phyloP scores from a whole-genome alignment of 1,140 invertebrate genomes.

The Amyelois transitella region DNA sequence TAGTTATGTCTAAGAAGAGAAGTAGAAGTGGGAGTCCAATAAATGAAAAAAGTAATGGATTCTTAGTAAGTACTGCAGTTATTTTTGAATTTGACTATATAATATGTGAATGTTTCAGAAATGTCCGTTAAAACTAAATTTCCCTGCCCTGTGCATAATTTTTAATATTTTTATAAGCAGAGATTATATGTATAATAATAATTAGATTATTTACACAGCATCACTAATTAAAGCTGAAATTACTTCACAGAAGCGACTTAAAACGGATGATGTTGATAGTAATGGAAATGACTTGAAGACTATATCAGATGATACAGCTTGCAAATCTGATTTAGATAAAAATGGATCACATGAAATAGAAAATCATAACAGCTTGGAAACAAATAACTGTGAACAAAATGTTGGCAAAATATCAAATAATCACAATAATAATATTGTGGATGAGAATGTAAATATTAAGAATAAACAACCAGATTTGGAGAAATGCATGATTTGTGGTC shows the following conservation, averaged over 20 bases:
- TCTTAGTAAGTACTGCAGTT: background rate
- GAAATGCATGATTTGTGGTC: constrained; percentile 65
- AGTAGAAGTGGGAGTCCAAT: background rate
- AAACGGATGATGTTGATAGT: background rate
- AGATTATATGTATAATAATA: background rate
- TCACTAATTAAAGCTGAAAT: background rate
- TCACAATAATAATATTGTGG: background rate
- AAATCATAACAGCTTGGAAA: background rate
- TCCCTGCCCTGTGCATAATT: too few relatives aligned
- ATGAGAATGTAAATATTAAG: background rate
- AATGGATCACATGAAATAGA: background rate
- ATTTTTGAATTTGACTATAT: too few relatives aligned
- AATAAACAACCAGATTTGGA: constrained; percentile 31
- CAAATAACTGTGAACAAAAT: background rate
- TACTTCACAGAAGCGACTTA: background rate
- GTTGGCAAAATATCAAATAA: background rate
- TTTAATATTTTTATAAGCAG: too few relatives aligned
- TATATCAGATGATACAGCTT: background rate
- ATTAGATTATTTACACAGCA: background rate
- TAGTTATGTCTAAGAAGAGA: background rate
- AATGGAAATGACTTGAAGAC: background rate
- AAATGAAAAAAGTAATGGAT: background rate
- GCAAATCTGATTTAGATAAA: background rate
- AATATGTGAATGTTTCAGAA: too few relatives aligned
- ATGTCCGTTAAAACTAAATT: too few relatives aligned